phyloP scores from a whole-genome alignment of 64 coral and sea anemone species.

The Actinia equina region DNA sequence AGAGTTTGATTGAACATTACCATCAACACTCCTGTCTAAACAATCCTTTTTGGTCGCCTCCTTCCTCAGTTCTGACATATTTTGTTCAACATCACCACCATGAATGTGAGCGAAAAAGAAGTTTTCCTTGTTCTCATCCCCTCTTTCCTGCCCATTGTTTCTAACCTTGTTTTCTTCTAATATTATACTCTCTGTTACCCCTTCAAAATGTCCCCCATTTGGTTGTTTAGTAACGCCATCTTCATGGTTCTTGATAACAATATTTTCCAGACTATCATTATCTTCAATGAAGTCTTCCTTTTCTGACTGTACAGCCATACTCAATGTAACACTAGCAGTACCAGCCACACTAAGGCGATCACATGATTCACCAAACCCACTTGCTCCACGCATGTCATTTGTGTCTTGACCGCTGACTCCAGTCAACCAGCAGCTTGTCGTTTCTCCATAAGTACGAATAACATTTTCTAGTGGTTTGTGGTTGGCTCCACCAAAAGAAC shows the following conservation, averaged over 20 bases:
- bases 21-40: not conserved
- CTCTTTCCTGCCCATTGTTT: not conserved
- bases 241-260: not conserved
- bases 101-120: not conserved
- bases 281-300: not conserved
- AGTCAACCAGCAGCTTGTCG: not conserved
- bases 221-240: not conserved
- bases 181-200: not conserved
- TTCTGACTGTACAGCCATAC: constrained; percentile 49
- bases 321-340: constrained; percentile 49
- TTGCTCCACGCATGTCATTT: constrained; percentile 7
- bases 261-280: not conserved
- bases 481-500: constrained; percentile 25
- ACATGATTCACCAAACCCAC: not conserved
- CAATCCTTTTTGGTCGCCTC: not conserved
- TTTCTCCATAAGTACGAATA: not conserved
- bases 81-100: not conserved
- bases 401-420: not conserved
- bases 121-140: no score
- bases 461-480: not conserved
- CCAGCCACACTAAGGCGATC: constrained; percentile 16
- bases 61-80: not conserved
- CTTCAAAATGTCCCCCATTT: not conserved
- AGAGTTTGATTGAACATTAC: not conserved
- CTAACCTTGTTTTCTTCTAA: not conserved